Conservation (phyloP, 2,888 invertebrate species). For the Morpho achilles region DNA sequence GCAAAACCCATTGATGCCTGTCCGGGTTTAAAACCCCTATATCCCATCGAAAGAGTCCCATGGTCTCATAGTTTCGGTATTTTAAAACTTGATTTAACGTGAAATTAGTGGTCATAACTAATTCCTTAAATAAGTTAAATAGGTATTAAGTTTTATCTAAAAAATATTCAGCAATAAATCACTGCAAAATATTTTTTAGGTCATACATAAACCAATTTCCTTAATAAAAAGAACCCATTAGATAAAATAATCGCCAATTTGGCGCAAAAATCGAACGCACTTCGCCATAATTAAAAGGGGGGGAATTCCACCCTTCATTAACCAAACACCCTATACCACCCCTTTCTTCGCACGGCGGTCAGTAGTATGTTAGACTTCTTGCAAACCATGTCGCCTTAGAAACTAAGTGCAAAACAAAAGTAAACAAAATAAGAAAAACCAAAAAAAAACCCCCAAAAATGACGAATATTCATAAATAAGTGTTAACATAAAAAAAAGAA, state of each 20-base stretch:
- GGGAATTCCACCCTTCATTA: slow-evolving; percentile 73
- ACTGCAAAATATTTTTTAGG: neutral
- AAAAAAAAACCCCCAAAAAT: neutral
- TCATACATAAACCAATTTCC: slow-evolving; percentile 5
- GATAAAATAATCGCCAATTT: slow-evolving; percentile 20
- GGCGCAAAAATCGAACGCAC: slow-evolving; percentile 50
- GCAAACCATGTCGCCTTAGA: slow-evolving; percentile 68
- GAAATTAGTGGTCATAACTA: too few relatives aligned
- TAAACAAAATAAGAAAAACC: slow-evolving; percentile 50
- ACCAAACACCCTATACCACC: slow-evolving; percentile 43
- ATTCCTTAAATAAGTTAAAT: too few relatives aligned
- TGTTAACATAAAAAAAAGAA: neutral
- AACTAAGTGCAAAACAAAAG: slow-evolving; percentile 73
- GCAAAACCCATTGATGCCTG: too few relatives aligned
- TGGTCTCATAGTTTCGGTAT: too few relatives aligned
- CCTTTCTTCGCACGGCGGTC: slow-evolving; percentile 69
- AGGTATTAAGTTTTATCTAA: too few relatives aligned
- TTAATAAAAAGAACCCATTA: neutral
- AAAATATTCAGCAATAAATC: neutral
- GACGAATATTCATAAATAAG: neutral
- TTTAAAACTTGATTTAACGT: too few relatives aligned
- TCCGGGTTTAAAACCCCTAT: too few relatives aligned
- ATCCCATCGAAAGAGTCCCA: too few relatives aligned
- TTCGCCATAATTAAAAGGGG: slow-evolving; percentile 71
- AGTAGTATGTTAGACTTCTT: slow-evolving; percentile 65